A percentile compares a stretch with the other conserved stretches of the same genome.
phyloP scores from a whole-genome alignment of 1,140 invertebrate genomes.

The Dolichoris vasculosae region DNA sequence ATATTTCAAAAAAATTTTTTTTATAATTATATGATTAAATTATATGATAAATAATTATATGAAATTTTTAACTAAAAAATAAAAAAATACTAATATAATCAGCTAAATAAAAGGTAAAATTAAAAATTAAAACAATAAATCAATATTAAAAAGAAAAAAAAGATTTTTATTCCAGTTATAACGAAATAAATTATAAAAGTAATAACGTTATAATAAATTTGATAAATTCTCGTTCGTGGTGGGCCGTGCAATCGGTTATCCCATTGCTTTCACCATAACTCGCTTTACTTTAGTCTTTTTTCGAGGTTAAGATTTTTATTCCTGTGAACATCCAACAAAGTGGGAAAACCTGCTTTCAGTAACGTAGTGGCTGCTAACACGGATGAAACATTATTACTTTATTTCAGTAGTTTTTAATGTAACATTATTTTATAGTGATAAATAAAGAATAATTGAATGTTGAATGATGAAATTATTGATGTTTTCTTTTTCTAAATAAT shows the following conservation, averaged over 20 bases:
- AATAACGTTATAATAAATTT: constrained; percentile 19
- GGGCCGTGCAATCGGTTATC: not conserved
- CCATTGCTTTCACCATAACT: constrained; percentile 3
- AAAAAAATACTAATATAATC: no score
- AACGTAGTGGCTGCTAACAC: constrained; percentile 7
- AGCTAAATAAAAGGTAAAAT: no score
- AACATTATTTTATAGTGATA: constrained; percentile 35
- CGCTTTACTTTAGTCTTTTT: constrained; percentile 27
- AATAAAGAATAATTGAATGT: constrained; percentile 35
- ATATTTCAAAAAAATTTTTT: no score
- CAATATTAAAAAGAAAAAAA: no score
- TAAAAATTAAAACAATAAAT: no score
- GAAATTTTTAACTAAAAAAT: no score
- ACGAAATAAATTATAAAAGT: constrained; percentile 22
- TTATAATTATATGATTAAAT: no score
- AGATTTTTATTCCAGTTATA: not conserved
- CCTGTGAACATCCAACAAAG: not conserved
- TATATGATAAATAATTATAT: no score
- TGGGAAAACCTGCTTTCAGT: constrained; percentile 46
- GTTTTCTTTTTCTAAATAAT: no score
- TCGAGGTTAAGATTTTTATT: constrained; percentile 51
- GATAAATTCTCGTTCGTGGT: constrained; percentile 18
- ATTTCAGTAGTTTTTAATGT: constrained; percentile 30
- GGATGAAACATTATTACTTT: constrained; percentile 43
- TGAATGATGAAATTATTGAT: constrained; percentile 36